These are phyloP conservation scores for Acheta domesticus DNA, from an alignment of 2,888 invertebrate genomes.

Conservation along the genomic window DNA sequence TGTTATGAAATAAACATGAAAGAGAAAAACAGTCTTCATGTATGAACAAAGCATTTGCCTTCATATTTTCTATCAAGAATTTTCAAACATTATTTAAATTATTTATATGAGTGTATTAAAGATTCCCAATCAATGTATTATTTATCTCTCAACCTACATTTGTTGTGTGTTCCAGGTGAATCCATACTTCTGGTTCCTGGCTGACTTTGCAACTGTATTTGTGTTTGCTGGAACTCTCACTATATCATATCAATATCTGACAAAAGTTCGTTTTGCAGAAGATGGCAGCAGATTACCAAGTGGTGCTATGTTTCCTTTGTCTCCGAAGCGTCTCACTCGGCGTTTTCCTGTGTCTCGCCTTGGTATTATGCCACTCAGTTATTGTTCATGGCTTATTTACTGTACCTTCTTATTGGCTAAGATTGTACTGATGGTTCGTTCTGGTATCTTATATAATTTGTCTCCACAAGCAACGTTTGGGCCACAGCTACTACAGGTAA, in stretches of 20 bases:
- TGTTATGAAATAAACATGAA: no score
- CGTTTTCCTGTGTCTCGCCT: slow-evolving; percentile 37
- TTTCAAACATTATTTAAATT: no score
- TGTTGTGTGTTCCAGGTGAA: neutral
- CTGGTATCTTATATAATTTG: slow-evolving; percentile 45
- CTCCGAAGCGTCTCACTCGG: slow-evolving; percentile 34
- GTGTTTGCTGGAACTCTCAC: slow-evolving; percentile 47
- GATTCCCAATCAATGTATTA: no score
- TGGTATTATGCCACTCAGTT: slow-evolving; percentile 48
- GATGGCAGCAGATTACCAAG: slow-evolving; percentile 25
- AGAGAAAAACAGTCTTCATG: no score
- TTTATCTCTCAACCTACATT: no score
- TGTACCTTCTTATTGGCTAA: slow-evolving; percentile 50
- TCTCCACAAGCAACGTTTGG: slow-evolving; percentile 47
- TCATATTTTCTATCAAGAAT: no score
- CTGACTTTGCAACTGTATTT: slow-evolving; percentile 47
- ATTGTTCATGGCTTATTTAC: slow-evolving; percentile 54
- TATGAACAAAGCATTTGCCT: no score
- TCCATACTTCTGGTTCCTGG: slow-evolving; percentile 49
- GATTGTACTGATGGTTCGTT: slow-evolving; percentile 51
- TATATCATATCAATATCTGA: slow-evolving; percentile 45
- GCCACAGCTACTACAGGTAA: slow-evolving; percentile 49
- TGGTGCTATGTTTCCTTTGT: slow-evolving; percentile 33
- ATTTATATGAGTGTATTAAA: no score
- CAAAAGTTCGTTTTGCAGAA: slow-evolving; percentile 30